Percentiles rank a stretch among this genome's conserved stretches.
Evolutionary conservation across 2,888 invertebrate genomes (phyloP).

Genomic region (Aspidiotus rigidus): DNA sequence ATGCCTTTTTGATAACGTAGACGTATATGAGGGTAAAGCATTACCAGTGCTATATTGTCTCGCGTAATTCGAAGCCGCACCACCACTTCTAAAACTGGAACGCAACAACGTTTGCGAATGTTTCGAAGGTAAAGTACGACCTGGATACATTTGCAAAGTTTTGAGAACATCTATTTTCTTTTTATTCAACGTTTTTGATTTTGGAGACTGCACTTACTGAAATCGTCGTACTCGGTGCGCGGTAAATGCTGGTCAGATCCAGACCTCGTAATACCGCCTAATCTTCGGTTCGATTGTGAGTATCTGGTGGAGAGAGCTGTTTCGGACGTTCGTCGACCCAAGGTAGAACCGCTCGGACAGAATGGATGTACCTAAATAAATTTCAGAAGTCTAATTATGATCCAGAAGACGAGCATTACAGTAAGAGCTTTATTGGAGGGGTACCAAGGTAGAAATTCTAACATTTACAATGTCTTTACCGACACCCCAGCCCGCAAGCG

Average conservation of each 20-base stretch:
- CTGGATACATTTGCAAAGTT: conserved; percentile 4
- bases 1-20: conserved; percentile 25
- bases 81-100: conserved; percentile 37
- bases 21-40: conserved; percentile 15
- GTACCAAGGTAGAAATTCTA: no score
- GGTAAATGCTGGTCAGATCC: conserved; percentile 87
- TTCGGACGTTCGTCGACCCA: conserved; percentile 54
- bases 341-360: conserved; percentile 48
- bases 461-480: no score
- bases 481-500: no score
- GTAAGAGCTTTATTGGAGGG: no score
- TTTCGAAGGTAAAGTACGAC: conserved; percentile 50
- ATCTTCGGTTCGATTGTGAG: conserved; percentile 37
- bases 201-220: conserved; percentile 31
- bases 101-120: conserved; percentile 58
- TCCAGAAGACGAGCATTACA: background rate
- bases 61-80: conserved; percentile 39
- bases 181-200: background rate
- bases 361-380: conserved; percentile 64
- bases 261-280: conserved; percentile 58
- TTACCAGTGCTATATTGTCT: conserved; percentile 37
- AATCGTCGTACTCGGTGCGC: conserved; percentile 61
- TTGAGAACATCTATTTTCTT: background rate
- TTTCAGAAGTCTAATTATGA: conserved; percentile 7
- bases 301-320: conserved; percentile 43